A percentile compares a stretch with the other conserved stretches of the same genome.
phyloP scores from a whole-genome alignment of 2,888 invertebrate genomes.

The Trachelus tabidus region DNA sequence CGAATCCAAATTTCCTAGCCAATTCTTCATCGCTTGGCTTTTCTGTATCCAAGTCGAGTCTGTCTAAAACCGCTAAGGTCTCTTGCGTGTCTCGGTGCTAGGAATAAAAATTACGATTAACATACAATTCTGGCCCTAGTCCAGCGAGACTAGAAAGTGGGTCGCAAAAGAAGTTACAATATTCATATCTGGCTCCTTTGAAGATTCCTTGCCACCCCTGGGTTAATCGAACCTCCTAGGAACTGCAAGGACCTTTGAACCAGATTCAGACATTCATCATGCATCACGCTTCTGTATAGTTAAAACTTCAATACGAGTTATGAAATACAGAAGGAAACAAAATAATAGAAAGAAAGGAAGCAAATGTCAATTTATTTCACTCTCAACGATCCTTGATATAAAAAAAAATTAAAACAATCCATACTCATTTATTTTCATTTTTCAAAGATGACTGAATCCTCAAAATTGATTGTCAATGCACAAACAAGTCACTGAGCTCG shows the following conservation, averaged over 20 bases:
- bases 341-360: not conserved
- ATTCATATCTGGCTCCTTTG: not conserved
- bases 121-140: not conserved
- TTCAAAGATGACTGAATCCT: not conserved
- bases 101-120: conserved; percentile 37
- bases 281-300: not conserved
- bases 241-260: not conserved
- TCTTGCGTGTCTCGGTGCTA: conserved; percentile 99
- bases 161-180: not conserved
- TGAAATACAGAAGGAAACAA: not conserved
- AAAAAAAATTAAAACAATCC: not conserved
- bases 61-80: conserved; percentile 96
- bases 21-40: conserved; percentile 98
- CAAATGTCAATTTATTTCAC: not conserved
- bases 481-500: not conserved
- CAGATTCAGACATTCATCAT: not conserved
- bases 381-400: not conserved
- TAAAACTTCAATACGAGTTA: not conserved
- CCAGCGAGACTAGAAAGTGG: not conserved
- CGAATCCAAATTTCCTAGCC: conserved; percentile 96
- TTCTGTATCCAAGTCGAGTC: conserved; percentile 97
- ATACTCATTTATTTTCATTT: not conserved
- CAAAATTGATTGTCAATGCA: not conserved
- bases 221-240: not conserved
- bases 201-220: not conserved